Conservation (phyloP, 2,888 invertebrate genomes). For the Brenthis daphne region DNA sequence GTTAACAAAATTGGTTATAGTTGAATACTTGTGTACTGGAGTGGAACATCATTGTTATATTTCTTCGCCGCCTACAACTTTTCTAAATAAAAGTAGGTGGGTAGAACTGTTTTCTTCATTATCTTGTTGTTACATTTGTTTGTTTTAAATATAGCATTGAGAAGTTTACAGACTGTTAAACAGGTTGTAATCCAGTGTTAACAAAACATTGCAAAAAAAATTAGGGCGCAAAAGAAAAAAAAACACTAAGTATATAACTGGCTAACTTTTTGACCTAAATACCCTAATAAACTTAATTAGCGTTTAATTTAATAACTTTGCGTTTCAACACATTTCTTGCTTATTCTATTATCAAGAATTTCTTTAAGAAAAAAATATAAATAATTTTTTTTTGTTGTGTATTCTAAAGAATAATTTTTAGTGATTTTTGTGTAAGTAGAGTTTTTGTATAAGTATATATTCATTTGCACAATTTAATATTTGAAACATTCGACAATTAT, state of each 20-base stretch:
- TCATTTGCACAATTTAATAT: too few species aligned
- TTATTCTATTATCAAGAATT: conserved; percentile 10
- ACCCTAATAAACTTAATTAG: conserved; percentile 11
- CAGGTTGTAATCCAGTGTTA: background rate
- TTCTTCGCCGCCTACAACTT: background rate
- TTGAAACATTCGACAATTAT: too few species aligned
- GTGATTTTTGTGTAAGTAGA: too few species aligned
- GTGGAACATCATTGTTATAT: background rate
- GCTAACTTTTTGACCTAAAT: conserved; percentile 11
- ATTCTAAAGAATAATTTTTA: too few species aligned
- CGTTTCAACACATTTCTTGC: conserved; percentile 4
- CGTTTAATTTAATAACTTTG: conserved; percentile 15
- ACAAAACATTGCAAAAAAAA: too few species aligned
- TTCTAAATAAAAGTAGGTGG: conserved; percentile 6
- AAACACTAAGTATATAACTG: background rate
- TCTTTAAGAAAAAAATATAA: background rate
- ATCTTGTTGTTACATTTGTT: conserved; percentile 7
- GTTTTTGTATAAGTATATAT: too few species aligned
- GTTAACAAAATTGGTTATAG: conserved; percentile 11
- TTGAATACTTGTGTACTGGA: conserved; percentile 7
- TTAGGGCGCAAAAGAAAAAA: background rate
- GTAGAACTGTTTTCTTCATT: conserved; percentile 9
- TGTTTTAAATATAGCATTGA: background rate
- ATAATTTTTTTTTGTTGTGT: too few species aligned
- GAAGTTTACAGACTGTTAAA: background rate